Base-by-base conservation (phyloP, 64 coral and sea anemone genomes). In the Trachythela sp. region DNA sequence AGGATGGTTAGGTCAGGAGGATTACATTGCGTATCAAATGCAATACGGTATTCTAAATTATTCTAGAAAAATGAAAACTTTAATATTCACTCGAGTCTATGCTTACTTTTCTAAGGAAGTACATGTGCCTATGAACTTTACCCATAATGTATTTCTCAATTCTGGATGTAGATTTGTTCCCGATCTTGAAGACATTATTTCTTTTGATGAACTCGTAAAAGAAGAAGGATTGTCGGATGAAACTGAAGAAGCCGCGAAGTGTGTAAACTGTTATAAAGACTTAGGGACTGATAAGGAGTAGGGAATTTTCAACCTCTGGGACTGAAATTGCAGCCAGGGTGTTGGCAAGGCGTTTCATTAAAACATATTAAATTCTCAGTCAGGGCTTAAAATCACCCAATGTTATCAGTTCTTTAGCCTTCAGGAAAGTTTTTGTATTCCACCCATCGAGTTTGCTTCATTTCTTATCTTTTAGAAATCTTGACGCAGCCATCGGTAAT, bases 1-100 rank as follows among this genome's bases (percentile, higher is more conserved):
- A 92, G 95, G 39, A 97, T 97, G 95, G 93, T 97, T 33, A 90
- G 95, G 24, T 97, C 95, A 30, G 95, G 95, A n/a, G 95, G 95
- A 15, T 87, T 97, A 22, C 95, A 97, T 48, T 97, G 95, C 64
- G 94, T 92, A 51, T 94, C 89, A 43, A 94, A 97, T 88, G 95
- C 95, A 9, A 97, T 97, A 39, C 94, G 92, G 92, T 97, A 89
- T 80, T 5, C 9, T 15, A 0, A 8, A 52, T 11, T 15, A n/a
- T n/a, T n/a, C n/a, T n/a, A n/a, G n/a, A n/a, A n/a, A n/a, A n/a
- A n/a, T 64, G 56, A 20, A n/a, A 18, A 26, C 17, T 27, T n/a
- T 64, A 6, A n/a, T 64, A 5, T 22, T 9, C 24, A n/a, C 22
- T 64, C 1, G 24, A 64, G 5, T 64, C 5, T 18, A 18, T 45